phyloP scores from a whole-genome alignment of 2,888 invertebrate genomes.

The Heterodera filipjevi region DNA sequence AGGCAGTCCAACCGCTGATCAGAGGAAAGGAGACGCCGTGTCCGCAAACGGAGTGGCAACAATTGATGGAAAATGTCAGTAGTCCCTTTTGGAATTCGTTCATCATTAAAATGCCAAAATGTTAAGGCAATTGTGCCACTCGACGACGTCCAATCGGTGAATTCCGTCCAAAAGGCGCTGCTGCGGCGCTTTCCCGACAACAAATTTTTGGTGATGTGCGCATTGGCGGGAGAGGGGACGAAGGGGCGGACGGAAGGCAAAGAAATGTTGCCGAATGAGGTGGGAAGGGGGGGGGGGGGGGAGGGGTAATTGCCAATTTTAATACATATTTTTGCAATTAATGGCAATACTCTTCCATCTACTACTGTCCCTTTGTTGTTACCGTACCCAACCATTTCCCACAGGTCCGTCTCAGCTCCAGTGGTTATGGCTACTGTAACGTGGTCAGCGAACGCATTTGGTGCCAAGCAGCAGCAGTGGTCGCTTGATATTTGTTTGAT shows the following conservation, averaged over 20 bases:
- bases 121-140: constrained; percentile 17
- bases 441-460: constrained; percentile 28
- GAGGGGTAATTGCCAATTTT: too few species aligned
- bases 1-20: constrained; percentile 25
- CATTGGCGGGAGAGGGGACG: constrained; percentile 3
- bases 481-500: neutral
- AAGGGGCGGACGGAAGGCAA: neutral
- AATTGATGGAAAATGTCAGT: constrained; percentile 16
- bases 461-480: constrained; percentile 32
- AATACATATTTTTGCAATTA: too few species aligned
- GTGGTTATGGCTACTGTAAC: constrained; percentile 33
- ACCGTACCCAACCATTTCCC: neutral
- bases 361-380: neutral
- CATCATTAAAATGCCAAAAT: neutral
- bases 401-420: constrained; percentile 26
- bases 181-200: constrained; percentile 25
- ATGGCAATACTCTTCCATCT: too few species aligned
- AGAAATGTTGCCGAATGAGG: constrained; percentile 3
- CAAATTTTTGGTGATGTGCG: constrained; percentile 32
- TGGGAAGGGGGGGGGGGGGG: neutral
- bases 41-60: constrained; percentile 26
- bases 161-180: constrained; percentile 30
- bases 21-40: constrained; percentile 20
- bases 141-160: constrained; percentile 27
- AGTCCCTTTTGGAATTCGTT: neutral